phyloP scores from a whole-genome alignment of 2,113 vertebrate species.

The Myocastor coypus region DNA sequence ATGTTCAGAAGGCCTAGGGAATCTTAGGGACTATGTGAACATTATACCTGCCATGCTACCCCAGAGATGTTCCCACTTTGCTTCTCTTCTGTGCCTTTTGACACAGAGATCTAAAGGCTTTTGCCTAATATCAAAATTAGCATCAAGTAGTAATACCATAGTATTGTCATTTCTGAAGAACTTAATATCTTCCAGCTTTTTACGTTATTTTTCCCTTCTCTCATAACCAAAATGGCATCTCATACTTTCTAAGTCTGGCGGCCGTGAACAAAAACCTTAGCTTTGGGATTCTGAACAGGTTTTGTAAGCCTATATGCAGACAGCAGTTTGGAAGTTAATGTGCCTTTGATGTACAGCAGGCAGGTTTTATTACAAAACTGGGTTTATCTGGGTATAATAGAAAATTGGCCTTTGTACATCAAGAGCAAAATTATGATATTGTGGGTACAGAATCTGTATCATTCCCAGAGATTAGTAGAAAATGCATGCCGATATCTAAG shows the following conservation, averaged over 20 bases:
- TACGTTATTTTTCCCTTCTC: background rate
- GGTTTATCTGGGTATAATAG: no score
- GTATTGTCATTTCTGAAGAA: background rate
- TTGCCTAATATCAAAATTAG: background rate
- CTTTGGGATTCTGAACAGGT: background rate
- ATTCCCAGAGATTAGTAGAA: no score
- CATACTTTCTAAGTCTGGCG: background rate
- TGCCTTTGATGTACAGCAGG: background rate
- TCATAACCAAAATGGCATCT: background rate
- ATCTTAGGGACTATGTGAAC: background rate
- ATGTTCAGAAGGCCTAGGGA: background rate
- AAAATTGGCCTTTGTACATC: no score
- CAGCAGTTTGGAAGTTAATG: background rate
- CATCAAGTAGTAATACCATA: background rate
- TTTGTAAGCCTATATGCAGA: background rate
- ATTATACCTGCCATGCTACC: background rate
- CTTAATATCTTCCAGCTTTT: background rate
- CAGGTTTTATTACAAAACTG: background rate
- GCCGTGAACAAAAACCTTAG: background rate
- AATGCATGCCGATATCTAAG: no score
- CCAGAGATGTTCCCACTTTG: background rate
- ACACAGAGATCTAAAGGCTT: background rate
- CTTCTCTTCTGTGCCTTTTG: background rate
- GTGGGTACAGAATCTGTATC: no score
- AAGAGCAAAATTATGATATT: no score